These are phyloP conservation scores for Halocynthia aurantium DNA, from an alignment of 23 tunicate species.

Conservation along the genomic window DNA sequence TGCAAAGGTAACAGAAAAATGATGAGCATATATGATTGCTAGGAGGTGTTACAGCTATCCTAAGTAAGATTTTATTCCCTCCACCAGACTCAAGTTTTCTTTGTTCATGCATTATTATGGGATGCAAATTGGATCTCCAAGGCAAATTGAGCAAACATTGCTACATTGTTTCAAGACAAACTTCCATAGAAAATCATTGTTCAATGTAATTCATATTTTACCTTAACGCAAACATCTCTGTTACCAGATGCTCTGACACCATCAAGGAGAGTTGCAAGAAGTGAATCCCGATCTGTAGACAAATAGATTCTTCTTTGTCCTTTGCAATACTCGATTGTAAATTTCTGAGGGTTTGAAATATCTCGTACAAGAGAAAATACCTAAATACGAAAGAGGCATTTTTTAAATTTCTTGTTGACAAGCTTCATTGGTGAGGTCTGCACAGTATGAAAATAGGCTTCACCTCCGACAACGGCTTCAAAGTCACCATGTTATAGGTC, in stretches of 20 bases:
- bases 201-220: background rate
- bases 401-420: background rate
- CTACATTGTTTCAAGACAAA: too few relatives aligned
- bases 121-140: too few relatives aligned
- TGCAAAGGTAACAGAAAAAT: too few relatives aligned
- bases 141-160: too few relatives aligned
- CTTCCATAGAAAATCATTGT: background rate
- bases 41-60: too few relatives aligned
- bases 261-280: conserved; percentile 87
- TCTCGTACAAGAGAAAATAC: conserved; percentile 69
- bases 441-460: background rate
- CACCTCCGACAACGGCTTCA: conserved; percentile 80
- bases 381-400: conserved; percentile 25
- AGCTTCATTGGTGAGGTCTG: background rate
- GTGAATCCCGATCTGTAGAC: conserved; percentile 82
- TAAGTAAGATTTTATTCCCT: too few relatives aligned
- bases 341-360: conserved; percentile 71
- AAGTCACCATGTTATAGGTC: conserved; percentile 64
- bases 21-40: too few relatives aligned
- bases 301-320: conserved; percentile 55
- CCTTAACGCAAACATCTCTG: conserved; percentile 87
- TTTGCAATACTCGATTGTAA: conserved; percentile 61
- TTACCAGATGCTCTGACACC: conserved; percentile 94
- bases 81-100: too few relatives aligned
- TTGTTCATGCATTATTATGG: too few relatives aligned